phyloP scores from a whole-genome alignment of 2,888 invertebrate species.

The Nephrotoma appendiculata region DNA sequence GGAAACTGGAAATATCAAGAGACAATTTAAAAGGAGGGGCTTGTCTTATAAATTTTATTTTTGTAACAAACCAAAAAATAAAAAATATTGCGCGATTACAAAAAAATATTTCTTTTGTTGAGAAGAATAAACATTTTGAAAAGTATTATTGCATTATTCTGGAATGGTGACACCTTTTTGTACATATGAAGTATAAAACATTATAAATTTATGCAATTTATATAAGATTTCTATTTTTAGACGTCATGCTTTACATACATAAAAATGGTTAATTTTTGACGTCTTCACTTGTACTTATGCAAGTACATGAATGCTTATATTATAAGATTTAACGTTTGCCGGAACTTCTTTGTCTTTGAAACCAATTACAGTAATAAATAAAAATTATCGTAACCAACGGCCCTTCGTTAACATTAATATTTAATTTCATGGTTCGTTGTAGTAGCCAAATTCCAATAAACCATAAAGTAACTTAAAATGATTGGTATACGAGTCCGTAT shows the following conservation, averaged over 20 bases:
- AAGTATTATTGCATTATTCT: neutral
- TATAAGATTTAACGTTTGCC: neutral
- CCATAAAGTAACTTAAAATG: neutral
- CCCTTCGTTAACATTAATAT: neutral
- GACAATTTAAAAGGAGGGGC: neutral
- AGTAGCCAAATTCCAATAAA: neutral
- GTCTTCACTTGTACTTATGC: neutral
- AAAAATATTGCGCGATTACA: neutral
- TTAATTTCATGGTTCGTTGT: neutral
- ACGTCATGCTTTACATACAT: neutral
- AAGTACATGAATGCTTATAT: neutral
- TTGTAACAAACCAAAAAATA: neutral
- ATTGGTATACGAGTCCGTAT: neutral
- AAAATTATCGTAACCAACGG: neutral
- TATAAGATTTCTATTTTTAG: neutral
- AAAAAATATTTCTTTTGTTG: neutral
- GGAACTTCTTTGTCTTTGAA: neutral
- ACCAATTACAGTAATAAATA: neutral
- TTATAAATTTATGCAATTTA: neutral
- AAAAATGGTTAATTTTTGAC: neutral
- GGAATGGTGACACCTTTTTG: neutral
- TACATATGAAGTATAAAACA: neutral
- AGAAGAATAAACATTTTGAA: neutral
- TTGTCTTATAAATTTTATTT: neutral
- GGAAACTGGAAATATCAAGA: neutral